phyloP scores from a whole-genome alignment of 1,140 invertebrate species.

The Lepeophtheirus salmonis region DNA sequence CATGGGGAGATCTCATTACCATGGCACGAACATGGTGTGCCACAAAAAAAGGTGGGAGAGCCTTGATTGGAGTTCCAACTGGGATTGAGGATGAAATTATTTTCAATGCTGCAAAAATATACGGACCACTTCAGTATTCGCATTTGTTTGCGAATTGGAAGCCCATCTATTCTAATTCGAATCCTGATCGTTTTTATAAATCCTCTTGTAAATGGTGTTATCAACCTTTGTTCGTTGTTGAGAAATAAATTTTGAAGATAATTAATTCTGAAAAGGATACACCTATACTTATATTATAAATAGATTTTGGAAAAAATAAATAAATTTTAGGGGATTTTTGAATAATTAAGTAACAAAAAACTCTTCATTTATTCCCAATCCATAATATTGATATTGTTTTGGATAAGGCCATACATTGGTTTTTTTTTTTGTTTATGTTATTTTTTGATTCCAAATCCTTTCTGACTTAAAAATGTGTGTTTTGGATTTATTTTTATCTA shows the following conservation, averaged over 20 bases:
- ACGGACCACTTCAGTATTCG: not conserved
- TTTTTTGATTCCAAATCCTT: no score
- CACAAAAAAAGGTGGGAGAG: not conserved
- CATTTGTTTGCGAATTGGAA: slow-evolving; percentile 11
- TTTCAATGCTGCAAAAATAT: slow-evolving; percentile 2
- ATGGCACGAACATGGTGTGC: slow-evolving; percentile 10
- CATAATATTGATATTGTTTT: no score
- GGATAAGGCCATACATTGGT: no score
- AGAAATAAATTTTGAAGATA: slow-evolving; percentile 8
- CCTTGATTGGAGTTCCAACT: slow-evolving; percentile 1
- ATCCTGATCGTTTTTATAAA: not conserved
- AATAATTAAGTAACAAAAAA: no score
- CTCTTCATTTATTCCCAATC: no score
- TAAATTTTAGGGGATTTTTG: no score
- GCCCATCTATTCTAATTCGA: not conserved
- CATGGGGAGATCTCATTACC: slow-evolving; percentile 17
- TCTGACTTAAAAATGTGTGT: no score
- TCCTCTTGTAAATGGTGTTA: not conserved
- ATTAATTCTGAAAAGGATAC: no score
- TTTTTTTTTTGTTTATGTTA: no score
- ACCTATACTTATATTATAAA: no score
- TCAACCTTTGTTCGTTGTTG: slow-evolving; percentile 11
- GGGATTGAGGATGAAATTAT: slow-evolving; percentile 3
- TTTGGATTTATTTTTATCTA: no score
- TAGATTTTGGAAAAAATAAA: no score